phyloP scores from a whole-genome alignment of 2,888 invertebrate genomes.

The Tetheella fluctuosa region DNA sequence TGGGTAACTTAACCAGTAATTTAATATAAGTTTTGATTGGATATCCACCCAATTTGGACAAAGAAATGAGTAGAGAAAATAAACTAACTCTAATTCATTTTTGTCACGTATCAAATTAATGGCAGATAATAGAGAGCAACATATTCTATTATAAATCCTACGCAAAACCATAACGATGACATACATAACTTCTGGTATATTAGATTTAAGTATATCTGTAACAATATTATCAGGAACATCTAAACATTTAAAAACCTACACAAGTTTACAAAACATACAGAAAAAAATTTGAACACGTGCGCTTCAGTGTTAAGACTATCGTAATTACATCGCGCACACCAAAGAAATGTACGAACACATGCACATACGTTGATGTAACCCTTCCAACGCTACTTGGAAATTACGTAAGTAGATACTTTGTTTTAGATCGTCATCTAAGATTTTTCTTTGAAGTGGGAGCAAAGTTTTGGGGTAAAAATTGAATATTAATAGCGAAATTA shows the following conservation, averaged over 20 bases:
- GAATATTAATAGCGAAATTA: slow-evolving; percentile 84
- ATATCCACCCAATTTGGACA: too few species aligned
- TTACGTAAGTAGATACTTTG: slow-evolving; percentile 70
- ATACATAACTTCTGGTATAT: slow-evolving; percentile 39
- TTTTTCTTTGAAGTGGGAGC: slow-evolving; percentile 79
- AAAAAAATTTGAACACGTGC: slow-evolving; percentile 33
- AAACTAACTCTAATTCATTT: too few species aligned
- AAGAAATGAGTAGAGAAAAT: too few species aligned
- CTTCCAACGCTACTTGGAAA: slow-evolving; percentile 70
- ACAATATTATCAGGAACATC: slow-evolving; percentile 44
- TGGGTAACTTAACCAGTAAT: too few species aligned
- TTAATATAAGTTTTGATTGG: too few species aligned
- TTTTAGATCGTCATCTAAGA: slow-evolving; percentile 72
- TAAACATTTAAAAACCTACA: slow-evolving; percentile 44
- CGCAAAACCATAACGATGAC: slow-evolving; percentile 39
- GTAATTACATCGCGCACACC: slow-evolving; percentile 43
- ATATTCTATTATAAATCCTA: slow-evolving; percentile 32
- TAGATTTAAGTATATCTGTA: slow-evolving; percentile 17
- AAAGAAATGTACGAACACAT: slow-evolving; percentile 39
- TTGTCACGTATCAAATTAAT: too few species aligned
- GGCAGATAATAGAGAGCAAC: too few species aligned
- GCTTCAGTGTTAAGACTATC: slow-evolving; percentile 39
- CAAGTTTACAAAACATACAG: slow-evolving; percentile 15
- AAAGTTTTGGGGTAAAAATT: slow-evolving; percentile 77
- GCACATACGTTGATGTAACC: slow-evolving; percentile 48